phyloP scores from a whole-genome alignment of 2,888 invertebrate species.

The Pseudococcus jackbeardsleyi region DNA sequence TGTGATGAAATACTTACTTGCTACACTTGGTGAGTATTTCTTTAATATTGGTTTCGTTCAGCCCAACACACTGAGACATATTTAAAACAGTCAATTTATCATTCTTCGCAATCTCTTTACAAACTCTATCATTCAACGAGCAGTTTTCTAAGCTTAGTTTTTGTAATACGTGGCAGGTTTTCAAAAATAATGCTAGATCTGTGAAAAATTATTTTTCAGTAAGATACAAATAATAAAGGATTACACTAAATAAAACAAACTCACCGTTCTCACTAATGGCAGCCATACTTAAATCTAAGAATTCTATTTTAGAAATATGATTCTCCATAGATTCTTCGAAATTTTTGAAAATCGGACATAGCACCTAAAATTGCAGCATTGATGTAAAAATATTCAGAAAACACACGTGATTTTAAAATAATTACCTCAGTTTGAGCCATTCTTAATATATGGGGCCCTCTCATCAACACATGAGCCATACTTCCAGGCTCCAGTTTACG shows the following conservation, averaged over 20 bases:
- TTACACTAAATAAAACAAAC: background rate
- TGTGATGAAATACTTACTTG: slow-evolving; percentile 65
- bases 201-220: slow-evolving; percentile 70
- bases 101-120: slow-evolving; percentile 79
- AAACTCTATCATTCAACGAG: slow-evolving; percentile 76
- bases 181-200: slow-evolving; percentile 74
- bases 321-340: slow-evolving; percentile 33
- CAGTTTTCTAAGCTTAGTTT: slow-evolving; percentile 90
- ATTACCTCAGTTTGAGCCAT: slow-evolving; percentile 83
- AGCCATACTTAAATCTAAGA: slow-evolving; percentile 81
- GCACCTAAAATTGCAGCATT: slow-evolving; percentile 5
- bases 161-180: slow-evolving; percentile 78
- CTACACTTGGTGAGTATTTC: slow-evolving; percentile 72
- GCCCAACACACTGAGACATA: slow-evolving; percentile 84
- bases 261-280: background rate
- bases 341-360: slow-evolving; percentile 36
- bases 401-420: background rate
- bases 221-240: slow-evolving; percentile 66
- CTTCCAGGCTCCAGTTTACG: slow-evolving; percentile 78
- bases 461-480: slow-evolving; percentile 80
- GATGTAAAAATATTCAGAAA: background rate
- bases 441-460: slow-evolving; percentile 83
- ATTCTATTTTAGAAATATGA: slow-evolving; percentile 75
- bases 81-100: slow-evolving; percentile 83
- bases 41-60: slow-evolving; percentile 77